phyloP scores from a whole-genome alignment of 2,888 invertebrate species.

The Anoplius nigerrimus region DNA sequence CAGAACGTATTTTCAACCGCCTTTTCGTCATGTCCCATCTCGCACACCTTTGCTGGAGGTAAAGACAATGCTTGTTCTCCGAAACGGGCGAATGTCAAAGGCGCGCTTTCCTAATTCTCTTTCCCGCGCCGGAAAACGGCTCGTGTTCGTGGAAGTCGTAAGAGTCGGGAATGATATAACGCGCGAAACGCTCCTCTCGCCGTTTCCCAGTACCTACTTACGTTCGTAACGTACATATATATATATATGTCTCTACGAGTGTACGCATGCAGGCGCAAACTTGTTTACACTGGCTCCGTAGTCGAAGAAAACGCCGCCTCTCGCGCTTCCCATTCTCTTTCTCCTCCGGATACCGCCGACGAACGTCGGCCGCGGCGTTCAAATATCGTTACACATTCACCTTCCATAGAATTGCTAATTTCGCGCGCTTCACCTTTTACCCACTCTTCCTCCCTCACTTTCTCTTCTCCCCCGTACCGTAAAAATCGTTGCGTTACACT shows the following conservation, averaged over 20 bases:
- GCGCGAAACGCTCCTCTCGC: slow-evolving; percentile 19
- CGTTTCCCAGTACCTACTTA: slow-evolving; percentile 15
- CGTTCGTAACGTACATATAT: not conserved
- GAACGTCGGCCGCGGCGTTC: slow-evolving; percentile 6
- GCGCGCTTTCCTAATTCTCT: slow-evolving; percentile 32
- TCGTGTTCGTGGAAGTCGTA: slow-evolving; percentile 51
- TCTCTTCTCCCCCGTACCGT: not conserved
- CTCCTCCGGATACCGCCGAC: not conserved
- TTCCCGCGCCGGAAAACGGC: slow-evolving; percentile 35
- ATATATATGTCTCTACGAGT: not conserved
- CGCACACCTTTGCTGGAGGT: no score
- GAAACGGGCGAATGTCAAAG: slow-evolving; percentile 11
- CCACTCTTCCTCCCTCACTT: no score
- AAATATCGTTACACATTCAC: no score
- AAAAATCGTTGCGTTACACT: not conserved
- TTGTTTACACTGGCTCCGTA: slow-evolving; percentile 10
- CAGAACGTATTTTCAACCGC: no score
- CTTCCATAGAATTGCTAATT: not conserved
- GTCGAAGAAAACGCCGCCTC: slow-evolving; percentile 2
- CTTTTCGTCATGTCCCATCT: no score
- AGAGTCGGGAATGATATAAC: slow-evolving; percentile 48
- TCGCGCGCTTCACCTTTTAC: not conserved
- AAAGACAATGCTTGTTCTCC: no score
- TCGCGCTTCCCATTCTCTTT: not conserved
- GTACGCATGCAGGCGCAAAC: slow-evolving; percentile 16